Conservation (phyloP, 2,888 invertebrate species). For the Corbicula japonica region DNA sequence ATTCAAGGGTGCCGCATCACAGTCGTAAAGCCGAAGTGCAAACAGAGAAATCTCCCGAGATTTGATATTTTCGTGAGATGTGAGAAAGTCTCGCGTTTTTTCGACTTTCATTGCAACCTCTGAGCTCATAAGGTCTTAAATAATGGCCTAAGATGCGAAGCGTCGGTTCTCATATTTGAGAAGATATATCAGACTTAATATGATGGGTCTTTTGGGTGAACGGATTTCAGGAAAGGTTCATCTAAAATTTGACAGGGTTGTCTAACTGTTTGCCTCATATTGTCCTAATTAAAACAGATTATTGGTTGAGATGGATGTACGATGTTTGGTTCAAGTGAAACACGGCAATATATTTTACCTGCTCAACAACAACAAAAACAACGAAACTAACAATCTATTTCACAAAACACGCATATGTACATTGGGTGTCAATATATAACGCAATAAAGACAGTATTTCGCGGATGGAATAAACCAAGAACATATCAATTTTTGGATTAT, state of each 20-base stretch:
- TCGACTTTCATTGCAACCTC: constrained; percentile 44
- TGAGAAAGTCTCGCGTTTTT: constrained; percentile 35
- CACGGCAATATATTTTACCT: no score
- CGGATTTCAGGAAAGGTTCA: constrained; percentile 24
- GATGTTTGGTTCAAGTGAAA: no score
- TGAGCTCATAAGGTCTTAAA: constrained; percentile 37
- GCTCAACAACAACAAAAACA: no score
- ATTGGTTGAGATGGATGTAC: no score
- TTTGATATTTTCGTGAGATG: constrained; percentile 38
- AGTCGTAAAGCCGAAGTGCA: constrained; percentile 53
- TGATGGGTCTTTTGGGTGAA: constrained; percentile 25
- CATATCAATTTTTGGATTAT: no score
- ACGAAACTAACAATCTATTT: no score
- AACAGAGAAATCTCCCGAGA: constrained; percentile 54
- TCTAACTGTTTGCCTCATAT: constrained; percentile 29
- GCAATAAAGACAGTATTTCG: no score
- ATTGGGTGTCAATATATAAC: no score
- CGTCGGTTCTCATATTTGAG: constrained; percentile 23
- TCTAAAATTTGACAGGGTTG: constrained; percentile 26
- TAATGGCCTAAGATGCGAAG: constrained; percentile 34
- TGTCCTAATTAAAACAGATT: constrained; percentile 18
- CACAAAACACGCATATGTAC: no score
- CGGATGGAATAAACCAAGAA: no score
- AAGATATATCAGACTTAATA: constrained; percentile 35
- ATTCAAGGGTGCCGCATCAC: constrained; percentile 30